phyloP scores from a whole-genome alignment of 2,888 invertebrate genomes.

The Meta bourneti region DNA sequence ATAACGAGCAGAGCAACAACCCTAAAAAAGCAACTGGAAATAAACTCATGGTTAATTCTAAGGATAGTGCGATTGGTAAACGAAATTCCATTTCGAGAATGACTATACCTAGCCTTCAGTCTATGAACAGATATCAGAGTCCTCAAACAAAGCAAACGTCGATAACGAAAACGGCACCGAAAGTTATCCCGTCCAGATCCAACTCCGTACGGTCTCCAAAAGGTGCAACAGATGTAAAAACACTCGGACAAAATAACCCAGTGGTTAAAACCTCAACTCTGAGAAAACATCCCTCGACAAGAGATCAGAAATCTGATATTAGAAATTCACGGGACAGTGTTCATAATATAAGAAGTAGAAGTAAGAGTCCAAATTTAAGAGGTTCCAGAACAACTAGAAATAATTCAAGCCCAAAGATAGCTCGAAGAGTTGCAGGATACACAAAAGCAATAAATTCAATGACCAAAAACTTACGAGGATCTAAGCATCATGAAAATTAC shows the following conservation, averaged over 20 bases:
- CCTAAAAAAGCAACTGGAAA: background rate
- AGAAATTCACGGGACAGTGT: constrained; percentile 40
- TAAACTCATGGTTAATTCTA: background rate
- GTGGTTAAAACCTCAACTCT: background rate
- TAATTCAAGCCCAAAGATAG: constrained; percentile 73
- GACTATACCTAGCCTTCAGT: constrained; percentile 11
- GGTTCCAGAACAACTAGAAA: constrained; percentile 15
- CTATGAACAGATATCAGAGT: background rate
- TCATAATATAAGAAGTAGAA: constrained; percentile 16
- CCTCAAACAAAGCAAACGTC: background rate
- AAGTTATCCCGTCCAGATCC: constrained; percentile 25
- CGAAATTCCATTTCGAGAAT: constrained; percentile 5
- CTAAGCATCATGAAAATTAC: constrained; percentile 75
- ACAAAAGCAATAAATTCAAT: constrained; percentile 83
- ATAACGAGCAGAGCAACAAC: constrained; percentile 11
- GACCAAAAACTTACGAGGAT: constrained; percentile 80
- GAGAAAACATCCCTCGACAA: constrained; percentile 13
- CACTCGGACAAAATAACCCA: background rate
- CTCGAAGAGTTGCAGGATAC: constrained; percentile 81
- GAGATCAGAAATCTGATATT: constrained; percentile 34
- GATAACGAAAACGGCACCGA: background rate
- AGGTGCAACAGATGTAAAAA: background rate
- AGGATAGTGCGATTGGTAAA: constrained; percentile 1
- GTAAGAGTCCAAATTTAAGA: constrained; percentile 28
- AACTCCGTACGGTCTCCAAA: constrained; percentile 23